These are phyloP conservation scores for Platanista minor DNA, from an alignment of 2,113 vertebrate species.

Conservation along the genomic window DNA sequence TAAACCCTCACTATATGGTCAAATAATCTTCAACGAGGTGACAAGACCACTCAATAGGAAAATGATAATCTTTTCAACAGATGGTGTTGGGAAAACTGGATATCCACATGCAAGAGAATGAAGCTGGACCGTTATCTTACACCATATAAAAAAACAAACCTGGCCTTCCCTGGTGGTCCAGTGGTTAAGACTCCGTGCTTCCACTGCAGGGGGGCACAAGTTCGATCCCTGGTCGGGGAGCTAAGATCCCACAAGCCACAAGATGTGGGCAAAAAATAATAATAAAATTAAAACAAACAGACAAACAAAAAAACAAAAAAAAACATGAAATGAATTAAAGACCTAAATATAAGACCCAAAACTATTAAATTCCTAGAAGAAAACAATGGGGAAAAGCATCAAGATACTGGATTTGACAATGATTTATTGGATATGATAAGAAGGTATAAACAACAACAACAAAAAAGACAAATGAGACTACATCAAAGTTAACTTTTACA, in stretches of 20 bases:
- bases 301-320: too few relatives aligned
- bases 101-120: neutral
- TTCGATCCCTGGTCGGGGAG: too few relatives aligned
- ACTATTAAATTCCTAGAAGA: neutral
- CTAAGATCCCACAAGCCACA: too few relatives aligned
- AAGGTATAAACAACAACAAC: neutral
- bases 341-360: neutral
- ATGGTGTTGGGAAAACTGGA: neutral
- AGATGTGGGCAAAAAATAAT: too few relatives aligned
- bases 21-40: neutral
- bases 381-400: neutral
- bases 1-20: neutral
- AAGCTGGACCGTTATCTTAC: neutral
- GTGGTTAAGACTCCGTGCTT: too few relatives aligned
- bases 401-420: neutral
- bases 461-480: neutral
- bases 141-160: conserved; percentile 6
- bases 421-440: neutral
- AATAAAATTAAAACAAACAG: too few relatives aligned
- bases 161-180: too few relatives aligned
- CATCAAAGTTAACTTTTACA: neutral
- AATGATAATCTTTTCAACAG: neutral
- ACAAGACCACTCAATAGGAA: neutral
- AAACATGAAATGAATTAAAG: neutral
- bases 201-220: too few relatives aligned